Conservation (phyloP, 1,140 invertebrate genomes). For the Acromyrmex charruanus region DNA sequence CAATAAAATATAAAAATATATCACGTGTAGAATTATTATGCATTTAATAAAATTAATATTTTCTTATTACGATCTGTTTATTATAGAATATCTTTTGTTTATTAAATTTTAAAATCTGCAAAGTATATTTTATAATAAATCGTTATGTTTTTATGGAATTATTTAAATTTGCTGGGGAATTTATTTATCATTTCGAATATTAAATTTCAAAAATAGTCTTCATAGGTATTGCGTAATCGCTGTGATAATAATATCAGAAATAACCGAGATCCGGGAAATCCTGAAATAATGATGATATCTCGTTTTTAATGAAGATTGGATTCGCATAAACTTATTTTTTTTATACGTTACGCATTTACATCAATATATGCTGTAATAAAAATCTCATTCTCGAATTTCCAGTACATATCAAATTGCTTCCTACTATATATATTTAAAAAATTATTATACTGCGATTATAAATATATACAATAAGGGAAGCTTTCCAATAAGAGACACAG, state of each 20-base stretch:
- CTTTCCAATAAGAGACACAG: too few species aligned
- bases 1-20: too few species aligned
- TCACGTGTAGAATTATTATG: too few species aligned
- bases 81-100: too few species aligned
- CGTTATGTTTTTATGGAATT: not conserved
- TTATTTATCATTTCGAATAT: not conserved
- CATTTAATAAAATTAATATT: too few species aligned
- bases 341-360: not conserved
- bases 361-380: not conserved
- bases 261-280: conserved; percentile 6
- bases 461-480: too few species aligned
- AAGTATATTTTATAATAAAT: not conserved
- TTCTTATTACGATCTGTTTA: too few species aligned
- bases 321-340: not conserved
- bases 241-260: not conserved
- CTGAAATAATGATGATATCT: not conserved
- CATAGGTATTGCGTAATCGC: not conserved
- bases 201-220: not conserved
- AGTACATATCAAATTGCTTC: not conserved
- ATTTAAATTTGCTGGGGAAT: not conserved
- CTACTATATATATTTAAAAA: not conserved
- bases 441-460: not conserved
- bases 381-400: not conserved
- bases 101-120: too few species aligned
- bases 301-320: not conserved